These are phyloP conservation scores for Brachypodius melanocephalos DNA, from an alignment of 2,113 vertebrate genomes.

Conservation along the genomic window DNA sequence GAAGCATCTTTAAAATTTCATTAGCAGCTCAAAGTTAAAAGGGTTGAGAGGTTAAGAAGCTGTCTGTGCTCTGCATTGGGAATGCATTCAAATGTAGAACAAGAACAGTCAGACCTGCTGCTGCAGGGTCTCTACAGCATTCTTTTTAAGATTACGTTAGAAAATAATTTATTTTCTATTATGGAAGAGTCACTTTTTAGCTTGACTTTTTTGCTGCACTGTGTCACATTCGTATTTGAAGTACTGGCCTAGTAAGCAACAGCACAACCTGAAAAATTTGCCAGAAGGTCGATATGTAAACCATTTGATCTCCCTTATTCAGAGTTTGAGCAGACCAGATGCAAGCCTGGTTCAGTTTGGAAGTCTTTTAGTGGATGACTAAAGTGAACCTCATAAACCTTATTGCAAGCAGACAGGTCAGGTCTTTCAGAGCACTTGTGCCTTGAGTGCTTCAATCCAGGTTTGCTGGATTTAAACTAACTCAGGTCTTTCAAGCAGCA, in stretches of 20 bases:
- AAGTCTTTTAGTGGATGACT: background rate
- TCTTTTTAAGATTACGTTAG: background rate
- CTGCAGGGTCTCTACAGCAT: background rate
- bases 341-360: background rate
- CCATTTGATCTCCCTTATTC: background rate
- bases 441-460: background rate
- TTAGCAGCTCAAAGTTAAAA: constrained; percentile 14
- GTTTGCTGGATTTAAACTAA: background rate
- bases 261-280: background rate
- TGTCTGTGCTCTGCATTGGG: background rate
- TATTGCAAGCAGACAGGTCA: background rate
- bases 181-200: background rate
- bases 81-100: background rate
- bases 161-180: background rate
- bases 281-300: background rate
- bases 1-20: constrained; percentile 8
- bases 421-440: background rate
- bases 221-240: background rate
- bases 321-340: background rate
- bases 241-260: background rate
- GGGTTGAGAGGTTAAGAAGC: background rate
- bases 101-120: background rate
- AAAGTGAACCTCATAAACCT: background rate
- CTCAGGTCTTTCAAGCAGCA: background rate
- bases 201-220: background rate